Conservation (phyloP, 2,888 invertebrate species). For the Epinotia brunnichana region DNA sequence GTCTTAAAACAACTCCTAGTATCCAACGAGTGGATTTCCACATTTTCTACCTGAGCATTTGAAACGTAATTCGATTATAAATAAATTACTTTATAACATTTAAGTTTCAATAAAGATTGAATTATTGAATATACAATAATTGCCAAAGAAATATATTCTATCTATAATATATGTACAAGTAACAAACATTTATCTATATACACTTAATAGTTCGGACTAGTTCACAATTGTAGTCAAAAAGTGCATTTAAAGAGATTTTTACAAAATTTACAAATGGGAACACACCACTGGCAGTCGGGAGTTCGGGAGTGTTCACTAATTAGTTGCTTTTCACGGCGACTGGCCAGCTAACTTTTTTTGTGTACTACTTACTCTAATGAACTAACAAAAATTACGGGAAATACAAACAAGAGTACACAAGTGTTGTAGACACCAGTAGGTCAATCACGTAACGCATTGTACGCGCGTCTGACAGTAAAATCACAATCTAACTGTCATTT, state of each 20-base stretch:
- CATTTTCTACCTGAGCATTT: slow-evolving; percentile 71
- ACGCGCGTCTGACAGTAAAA: too few relatives aligned
- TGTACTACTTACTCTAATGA: neutral
- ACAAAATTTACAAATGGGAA: slow-evolving; percentile 75
- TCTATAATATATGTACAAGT: slow-evolving; percentile 84
- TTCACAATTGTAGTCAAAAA: slow-evolving; percentile 78
- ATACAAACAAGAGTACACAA: neutral
- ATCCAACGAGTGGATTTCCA: slow-evolving; percentile 58
- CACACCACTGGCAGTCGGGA: slow-evolving; percentile 62
- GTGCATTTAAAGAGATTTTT: slow-evolving; percentile 62
- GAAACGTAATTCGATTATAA: slow-evolving; percentile 70
- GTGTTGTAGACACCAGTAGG: neutral
- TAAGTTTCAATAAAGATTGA: slow-evolving; percentile 72
- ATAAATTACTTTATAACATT: slow-evolving; percentile 74
- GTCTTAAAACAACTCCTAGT: slow-evolving; percentile 60
- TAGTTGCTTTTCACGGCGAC: slow-evolving; percentile 29
- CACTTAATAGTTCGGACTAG: slow-evolving; percentile 82
- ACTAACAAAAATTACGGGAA: neutral
- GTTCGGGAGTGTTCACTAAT: slow-evolving; percentile 54
- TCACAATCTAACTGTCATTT: too few relatives aligned
- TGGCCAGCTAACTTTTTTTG: slow-evolving; percentile 6
- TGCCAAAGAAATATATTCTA: slow-evolving; percentile 81
- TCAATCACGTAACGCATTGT: too few relatives aligned
- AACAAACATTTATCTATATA: slow-evolving; percentile 84
- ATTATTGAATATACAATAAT: slow-evolving; percentile 77